phyloP scores from a whole-genome alignment of 2,888 invertebrate genomes.

The Mamestra brassicae region DNA sequence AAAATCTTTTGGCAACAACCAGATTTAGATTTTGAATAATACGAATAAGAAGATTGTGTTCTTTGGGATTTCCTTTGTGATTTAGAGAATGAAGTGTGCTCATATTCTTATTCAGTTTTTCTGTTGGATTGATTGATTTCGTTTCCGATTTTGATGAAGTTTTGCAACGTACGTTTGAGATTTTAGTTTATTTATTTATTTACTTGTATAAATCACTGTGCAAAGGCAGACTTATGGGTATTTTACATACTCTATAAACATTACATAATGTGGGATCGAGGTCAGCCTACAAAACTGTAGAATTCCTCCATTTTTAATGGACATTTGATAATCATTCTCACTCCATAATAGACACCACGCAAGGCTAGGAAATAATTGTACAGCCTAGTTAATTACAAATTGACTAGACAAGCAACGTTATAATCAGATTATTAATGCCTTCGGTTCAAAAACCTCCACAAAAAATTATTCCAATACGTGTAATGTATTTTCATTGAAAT shows the following conservation, averaged over 20 bases:
- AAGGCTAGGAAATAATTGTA: not conserved
- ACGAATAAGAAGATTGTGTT: constrained; percentile 43
- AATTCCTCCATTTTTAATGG: not conserved
- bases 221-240: no score
- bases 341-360: not conserved
- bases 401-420: not conserved
- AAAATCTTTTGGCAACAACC: constrained; percentile 57
- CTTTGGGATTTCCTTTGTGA: constrained; percentile 45
- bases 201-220: no score
- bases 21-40: constrained; percentile 61
- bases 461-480: not conserved
- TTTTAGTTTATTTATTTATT: not conserved
- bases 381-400: not conserved
- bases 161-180: not conserved
- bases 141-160: constrained; percentile 7
- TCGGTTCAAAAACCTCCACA: not conserved
- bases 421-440: not conserved
- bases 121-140: constrained; percentile 38
- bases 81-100: constrained; percentile 23
- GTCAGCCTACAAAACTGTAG: not conserved
- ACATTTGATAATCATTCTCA: not conserved
- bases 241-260: not conserved
- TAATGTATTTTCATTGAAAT: constrained; percentile 32
- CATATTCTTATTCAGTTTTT: constrained; percentile 44
- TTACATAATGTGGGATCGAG: not conserved